Conservation (phyloP, 2,113 vertebrate species). For the Jacana jacana region DNA sequence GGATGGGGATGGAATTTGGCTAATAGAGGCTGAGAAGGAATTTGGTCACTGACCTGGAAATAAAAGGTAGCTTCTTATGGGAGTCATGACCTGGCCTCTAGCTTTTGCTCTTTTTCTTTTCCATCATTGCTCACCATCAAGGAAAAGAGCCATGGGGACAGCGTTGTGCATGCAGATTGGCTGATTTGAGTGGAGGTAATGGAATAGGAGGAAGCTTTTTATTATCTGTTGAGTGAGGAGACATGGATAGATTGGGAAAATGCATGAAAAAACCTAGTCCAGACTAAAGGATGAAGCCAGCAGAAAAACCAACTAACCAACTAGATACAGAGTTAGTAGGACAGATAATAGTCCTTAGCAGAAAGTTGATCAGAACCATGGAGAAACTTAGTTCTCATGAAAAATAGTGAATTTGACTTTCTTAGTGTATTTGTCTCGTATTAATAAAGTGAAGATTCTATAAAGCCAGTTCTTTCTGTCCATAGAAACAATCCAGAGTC, state of each 20-base stretch:
- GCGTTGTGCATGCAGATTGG: background rate
- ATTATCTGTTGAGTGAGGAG: slow-evolving; percentile 21
- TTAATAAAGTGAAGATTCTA: background rate
- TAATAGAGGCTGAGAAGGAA: background rate
- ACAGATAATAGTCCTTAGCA: background rate
- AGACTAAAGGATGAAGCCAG: background rate
- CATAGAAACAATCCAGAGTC: background rate
- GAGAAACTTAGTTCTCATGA: background rate
- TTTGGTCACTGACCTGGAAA: slow-evolving; percentile 43
- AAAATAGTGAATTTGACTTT: background rate
- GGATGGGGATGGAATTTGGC: background rate
- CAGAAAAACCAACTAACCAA: background rate
- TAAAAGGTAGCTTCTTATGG: background rate
- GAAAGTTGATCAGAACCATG: background rate
- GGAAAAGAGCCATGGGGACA: background rate
- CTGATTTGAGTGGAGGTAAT: slow-evolving; percentile 25
- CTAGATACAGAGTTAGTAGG: background rate
- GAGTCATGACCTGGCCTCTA: slow-evolving; percentile 13
- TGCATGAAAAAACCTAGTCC: background rate
- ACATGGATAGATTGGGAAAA: background rate
- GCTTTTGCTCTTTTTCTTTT: background rate
- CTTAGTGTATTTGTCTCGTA: background rate
- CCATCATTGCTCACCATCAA: background rate
- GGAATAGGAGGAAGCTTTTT: slow-evolving; percentile 37
- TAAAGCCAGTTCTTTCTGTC: background rate